Evolutionary conservation across 2,888 invertebrate species (phyloP), one percentile per base, ranked within the genome.

Genomic region (Caenorhabditis panamensis): DNA sequence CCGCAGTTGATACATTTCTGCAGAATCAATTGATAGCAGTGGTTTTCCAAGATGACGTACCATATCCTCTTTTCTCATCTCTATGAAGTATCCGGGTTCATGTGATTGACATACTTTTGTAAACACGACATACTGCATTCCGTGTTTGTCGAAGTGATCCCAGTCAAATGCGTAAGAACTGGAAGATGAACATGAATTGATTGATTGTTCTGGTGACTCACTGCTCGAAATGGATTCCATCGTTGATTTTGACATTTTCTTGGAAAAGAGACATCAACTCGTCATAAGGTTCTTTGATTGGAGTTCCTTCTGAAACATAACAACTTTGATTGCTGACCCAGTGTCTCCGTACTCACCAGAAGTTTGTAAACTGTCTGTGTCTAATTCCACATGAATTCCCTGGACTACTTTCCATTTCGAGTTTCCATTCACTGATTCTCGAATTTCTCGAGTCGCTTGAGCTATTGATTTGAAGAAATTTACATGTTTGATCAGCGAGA

Each of bases 61-160:
- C 36, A 22, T 56, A 37, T 64, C 64, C 49, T 73, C 73, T 28
- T 73, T 73, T 8, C 51, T 31, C 73, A 73, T 59, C 26, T 73
- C 73, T n/a, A 73, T 49, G n/a, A 53, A 37, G 1, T 41, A 3
- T 2, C 22, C 66, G 16, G 26, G 28, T 22, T 58, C n/a, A 24
- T 73, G 73, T 1, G 58, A 51, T 28, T 59, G 58, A 22, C 73
- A 73, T 20, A 73, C 24, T 66, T 73, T 73, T 3, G 73, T 73
- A 66, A 73, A 73, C 0, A 73, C 26, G 16, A 73, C 59, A 41
- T 53, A 66, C 36, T 73, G 73, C 56, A 59, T 58, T 0, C 49
- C 24, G 6, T 49, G 2, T 28, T 49, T 24, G 16, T 49, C 24
- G n/a, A 26, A 73, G 2, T 26, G 41, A 0, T 51, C 13, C 73